A percentile compares a stretch with the other conserved stretches of the same genome.
phyloP scores from a whole-genome alignment of 1,140 invertebrate genomes.

The Leucophenga varia region DNA sequence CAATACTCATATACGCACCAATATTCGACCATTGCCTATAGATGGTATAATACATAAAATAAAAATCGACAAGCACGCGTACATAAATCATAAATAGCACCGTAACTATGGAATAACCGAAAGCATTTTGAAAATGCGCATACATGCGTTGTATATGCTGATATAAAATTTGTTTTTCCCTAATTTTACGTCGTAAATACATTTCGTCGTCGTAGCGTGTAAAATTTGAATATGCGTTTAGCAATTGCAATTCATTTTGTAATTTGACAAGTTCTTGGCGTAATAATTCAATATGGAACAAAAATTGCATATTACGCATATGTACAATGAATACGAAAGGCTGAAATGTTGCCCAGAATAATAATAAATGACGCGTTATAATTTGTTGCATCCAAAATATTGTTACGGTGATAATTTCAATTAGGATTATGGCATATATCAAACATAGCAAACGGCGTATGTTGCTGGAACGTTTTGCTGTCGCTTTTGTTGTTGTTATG shows the following conservation, averaged over 20 bases:
- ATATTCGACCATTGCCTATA: conserved; percentile 17
- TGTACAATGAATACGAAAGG: conserved; percentile 31
- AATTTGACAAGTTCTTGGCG: conserved; percentile 30
- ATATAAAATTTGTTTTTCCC: conserved; percentile 34
- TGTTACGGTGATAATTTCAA: conserved; percentile 16
- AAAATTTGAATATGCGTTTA: conserved; percentile 40
- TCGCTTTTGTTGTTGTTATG: conserved; percentile 8
- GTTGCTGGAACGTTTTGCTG: conserved; percentile 8
- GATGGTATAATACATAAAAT: conserved; percentile 37
- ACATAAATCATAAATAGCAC: conserved; percentile 35
- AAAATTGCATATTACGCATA: conserved; percentile 36
- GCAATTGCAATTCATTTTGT: conserved; percentile 25
- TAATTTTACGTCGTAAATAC: conserved; percentile 26
- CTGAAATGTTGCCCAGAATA: conserved; percentile 39
- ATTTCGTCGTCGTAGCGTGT: conserved; percentile 17
- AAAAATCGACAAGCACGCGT: conserved; percentile 33
- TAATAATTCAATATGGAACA: conserved; percentile 39
- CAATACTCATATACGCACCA: too few relatives aligned
- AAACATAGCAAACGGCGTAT: conserved; percentile 15
- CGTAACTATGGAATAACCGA: conserved; percentile 30
- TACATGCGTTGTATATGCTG: conserved; percentile 31
- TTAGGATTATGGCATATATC: not conserved
- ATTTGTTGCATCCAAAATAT: conserved; percentile 6
- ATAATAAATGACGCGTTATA: conserved; percentile 9
- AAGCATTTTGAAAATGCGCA: conserved; percentile 24